phyloP scores from a whole-genome alignment of 1,140 invertebrate species.

The Atta cephalotes region DNA sequence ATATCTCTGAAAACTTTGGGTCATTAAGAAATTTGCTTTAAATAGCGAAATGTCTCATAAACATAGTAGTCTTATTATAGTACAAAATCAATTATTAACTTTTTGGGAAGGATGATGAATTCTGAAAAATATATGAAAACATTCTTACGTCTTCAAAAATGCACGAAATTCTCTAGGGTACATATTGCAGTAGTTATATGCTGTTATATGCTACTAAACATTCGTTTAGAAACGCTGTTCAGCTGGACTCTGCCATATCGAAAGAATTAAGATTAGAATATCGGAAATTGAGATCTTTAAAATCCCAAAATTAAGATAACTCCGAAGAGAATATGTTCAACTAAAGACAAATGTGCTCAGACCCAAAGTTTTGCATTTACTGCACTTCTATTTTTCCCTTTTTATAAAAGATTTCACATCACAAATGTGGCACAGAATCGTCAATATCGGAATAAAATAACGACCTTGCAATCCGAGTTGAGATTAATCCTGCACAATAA shows the following conservation, averaged over 20 bases:
- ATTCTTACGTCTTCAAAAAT: background rate
- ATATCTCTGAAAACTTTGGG: slow-evolving; percentile 46
- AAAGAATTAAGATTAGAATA: slow-evolving; percentile 25
- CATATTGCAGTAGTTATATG: background rate
- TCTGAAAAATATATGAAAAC: background rate
- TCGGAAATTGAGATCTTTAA: background rate
- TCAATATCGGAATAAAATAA: background rate
- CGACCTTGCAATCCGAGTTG: background rate
- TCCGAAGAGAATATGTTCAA: background rate
- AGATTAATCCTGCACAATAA: slow-evolving; percentile 32
- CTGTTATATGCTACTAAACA: background rate
- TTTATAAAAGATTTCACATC: slow-evolving; percentile 18
- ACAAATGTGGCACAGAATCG: slow-evolving; percentile 40
- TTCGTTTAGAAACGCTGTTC: background rate
- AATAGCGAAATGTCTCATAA: background rate
- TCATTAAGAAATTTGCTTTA: background rate
- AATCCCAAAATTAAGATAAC: background rate
- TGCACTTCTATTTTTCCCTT: slow-evolving; percentile 13
- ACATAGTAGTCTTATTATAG: background rate
- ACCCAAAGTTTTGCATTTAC: slow-evolving; percentile 28
- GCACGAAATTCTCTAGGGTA: background rate
- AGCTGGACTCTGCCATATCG: background rate
- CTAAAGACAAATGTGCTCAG: background rate
- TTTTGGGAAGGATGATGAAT: background rate
- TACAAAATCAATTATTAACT: slow-evolving; percentile 39